A percentile compares a stretch with the other conserved stretches of the same genome.
Conservation (phyloP, 1,140 invertebrate genomes). For the Drosophila ananassae region DNA sequence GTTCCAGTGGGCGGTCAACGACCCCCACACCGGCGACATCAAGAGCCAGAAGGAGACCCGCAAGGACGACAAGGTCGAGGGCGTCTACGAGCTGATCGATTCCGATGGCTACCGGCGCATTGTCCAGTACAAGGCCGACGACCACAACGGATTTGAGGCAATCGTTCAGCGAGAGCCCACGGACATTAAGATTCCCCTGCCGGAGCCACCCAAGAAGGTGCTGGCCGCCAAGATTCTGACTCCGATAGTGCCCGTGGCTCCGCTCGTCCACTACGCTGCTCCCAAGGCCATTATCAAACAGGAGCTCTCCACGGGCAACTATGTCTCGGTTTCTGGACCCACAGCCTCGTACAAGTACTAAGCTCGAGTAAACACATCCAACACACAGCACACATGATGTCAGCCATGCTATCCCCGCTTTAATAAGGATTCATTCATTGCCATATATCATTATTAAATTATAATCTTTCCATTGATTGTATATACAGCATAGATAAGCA, state of each 20-base stretch:
- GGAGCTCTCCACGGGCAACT: conserved; percentile 55
- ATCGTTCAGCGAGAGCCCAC: conserved; percentile 86
- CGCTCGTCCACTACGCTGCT: conserved; percentile 59
- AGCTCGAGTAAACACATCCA: not conserved
- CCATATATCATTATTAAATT: conserved; percentile 40
- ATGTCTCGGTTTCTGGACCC: conserved; percentile 74
- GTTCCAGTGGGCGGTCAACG: conserved; percentile 86
- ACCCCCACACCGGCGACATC: conserved; percentile 86
- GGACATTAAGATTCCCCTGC: conserved; percentile 84
- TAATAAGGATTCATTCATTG: conserved; percentile 29
- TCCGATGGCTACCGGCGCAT: conserved; percentile 89
- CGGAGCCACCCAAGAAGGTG: conserved; percentile 78
- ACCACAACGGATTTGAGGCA: conserved; percentile 89
- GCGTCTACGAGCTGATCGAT: conserved; percentile 86
- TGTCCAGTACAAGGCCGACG: conserved; percentile 90
- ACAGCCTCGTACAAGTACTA: conserved; percentile 73
- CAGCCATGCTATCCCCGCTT: conserved; percentile 7
- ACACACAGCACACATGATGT: conserved; percentile 1
- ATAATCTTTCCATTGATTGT: conserved; percentile 28
- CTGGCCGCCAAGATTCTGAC: conserved; percentile 68
- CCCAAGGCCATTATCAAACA: conserved; percentile 60
- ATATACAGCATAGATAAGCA: conserved; percentile 20
- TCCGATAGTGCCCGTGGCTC: conserved; percentile 55
- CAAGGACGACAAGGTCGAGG: conserved; percentile 86
- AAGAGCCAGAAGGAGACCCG: conserved; percentile 87